A percentile compares a stretch with the other conserved stretches of the same genome.
Evolutionary conservation across 2,113 vertebrate species (phyloP).

Genomic region (Pelecanus crispus): DNA sequence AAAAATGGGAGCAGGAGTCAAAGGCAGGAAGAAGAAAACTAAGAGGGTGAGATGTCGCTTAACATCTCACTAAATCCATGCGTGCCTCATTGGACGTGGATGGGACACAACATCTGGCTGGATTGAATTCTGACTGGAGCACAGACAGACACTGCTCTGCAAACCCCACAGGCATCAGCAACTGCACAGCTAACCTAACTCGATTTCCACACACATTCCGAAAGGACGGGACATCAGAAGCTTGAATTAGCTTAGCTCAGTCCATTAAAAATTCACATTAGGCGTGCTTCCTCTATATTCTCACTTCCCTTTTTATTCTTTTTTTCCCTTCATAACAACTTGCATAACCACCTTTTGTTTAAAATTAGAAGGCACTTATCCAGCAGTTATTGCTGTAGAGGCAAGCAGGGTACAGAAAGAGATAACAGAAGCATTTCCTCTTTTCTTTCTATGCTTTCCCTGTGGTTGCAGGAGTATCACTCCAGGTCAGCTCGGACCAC

Average conservation of each 20-base stretch:
- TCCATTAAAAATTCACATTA: background rate
- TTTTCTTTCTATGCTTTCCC: background rate
- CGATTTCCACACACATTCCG: background rate
- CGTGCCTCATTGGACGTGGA: background rate
- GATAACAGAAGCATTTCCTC: background rate
- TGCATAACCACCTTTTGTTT: background rate
- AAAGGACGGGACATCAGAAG: background rate
- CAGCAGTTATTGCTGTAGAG: background rate
- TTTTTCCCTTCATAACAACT: background rate
- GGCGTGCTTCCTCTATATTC: background rate
- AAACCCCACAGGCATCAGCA: background rate
- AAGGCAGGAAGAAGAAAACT: background rate
- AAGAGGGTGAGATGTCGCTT: background rate
- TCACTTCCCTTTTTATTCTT: background rate
- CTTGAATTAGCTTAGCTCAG: background rate
- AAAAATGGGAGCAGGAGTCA: background rate
- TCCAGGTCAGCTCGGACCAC: background rate
- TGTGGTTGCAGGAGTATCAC: rapidly evolving
- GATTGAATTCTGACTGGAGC: background rate
- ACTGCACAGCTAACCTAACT: background rate
- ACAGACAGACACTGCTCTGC: background rate
- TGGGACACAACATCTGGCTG: background rate
- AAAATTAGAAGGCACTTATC: background rate
- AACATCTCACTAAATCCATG: background rate
- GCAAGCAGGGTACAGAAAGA: background rate